These are phyloP conservation scores for Megalurothrips usitatus DNA, from an alignment of 2,888 invertebrate genomes.

Conservation along the genomic window DNA sequence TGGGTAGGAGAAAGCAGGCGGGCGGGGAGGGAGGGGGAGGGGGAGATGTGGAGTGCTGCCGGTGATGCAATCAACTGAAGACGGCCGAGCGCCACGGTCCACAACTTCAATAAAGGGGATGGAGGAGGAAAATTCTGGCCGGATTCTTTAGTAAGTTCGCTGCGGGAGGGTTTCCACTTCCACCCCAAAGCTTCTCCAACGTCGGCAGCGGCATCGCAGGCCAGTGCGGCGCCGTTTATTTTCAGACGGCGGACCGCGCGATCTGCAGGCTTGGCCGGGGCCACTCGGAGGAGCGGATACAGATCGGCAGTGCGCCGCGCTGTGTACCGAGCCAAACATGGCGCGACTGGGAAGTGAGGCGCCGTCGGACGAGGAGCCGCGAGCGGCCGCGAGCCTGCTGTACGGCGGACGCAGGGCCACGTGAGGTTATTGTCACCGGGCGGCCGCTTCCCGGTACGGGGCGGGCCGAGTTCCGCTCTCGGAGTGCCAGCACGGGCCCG, in stretches of 20 bases:
- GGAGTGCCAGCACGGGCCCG: too few species aligned
- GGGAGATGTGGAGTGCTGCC: not conserved
- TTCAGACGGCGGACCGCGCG: too few species aligned
- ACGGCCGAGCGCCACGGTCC: not conserved
- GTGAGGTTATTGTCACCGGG: not conserved
- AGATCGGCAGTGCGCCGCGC: not conserved
- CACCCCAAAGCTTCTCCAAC: too few species aligned
- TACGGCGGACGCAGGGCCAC: not conserved
- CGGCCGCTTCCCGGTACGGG: too few species aligned
- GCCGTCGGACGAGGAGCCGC: not conserved
- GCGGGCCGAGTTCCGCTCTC: too few species aligned
- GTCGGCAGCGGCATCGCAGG: too few species aligned
- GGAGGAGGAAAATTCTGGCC: not conserved
- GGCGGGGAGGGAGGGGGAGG: not conserved
- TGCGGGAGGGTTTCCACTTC: not conserved
- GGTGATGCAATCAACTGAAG: not conserved
- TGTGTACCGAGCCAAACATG: not conserved
- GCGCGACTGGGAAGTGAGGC: not conserved
- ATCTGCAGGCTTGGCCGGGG: too few species aligned
- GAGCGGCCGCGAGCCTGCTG: not conserved
- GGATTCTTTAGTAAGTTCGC: not conserved
- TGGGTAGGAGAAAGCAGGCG: not conserved
- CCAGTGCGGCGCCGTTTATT: too few species aligned
- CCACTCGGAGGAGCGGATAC: not conserved
- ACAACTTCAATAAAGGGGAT: not conserved